Conservation (phyloP, 2,113 vertebrate species). For the Menidia beryllina region DNA sequence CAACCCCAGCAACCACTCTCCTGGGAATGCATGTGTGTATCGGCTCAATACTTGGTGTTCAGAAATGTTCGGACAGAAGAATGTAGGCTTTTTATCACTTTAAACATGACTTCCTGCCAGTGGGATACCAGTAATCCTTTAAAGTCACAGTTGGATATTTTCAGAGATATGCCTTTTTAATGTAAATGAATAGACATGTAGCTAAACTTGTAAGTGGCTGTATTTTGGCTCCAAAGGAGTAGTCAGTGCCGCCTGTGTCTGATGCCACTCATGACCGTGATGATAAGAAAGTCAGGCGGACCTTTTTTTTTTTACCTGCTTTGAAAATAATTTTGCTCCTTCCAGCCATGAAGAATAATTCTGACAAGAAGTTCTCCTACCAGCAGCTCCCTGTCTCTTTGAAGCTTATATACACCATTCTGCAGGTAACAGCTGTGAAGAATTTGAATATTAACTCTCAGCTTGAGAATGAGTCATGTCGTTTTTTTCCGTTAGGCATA, state of each 20-base stretch:
- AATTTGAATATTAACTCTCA: conserved; percentile 31
- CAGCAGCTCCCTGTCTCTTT: conserved; percentile 95
- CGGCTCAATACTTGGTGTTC: neutral
- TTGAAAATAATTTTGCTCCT: conserved; percentile 15
- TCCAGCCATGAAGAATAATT: conserved; percentile 91
- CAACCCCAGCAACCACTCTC: conserved; percentile 85
- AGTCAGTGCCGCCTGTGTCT: neutral
- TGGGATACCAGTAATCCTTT: neutral
- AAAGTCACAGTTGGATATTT: neutral
- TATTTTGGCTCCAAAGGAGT: neutral
- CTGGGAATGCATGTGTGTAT: conserved; percentile 86
- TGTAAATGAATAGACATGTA: too few relatives aligned
- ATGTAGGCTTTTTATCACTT: neutral
- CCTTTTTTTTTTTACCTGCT: too few relatives aligned
- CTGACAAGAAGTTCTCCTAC: conserved; percentile 93
- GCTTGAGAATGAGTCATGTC: neutral
- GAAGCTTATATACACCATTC: conserved; percentile 95
- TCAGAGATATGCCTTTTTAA: neutral
- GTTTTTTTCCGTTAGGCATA: conserved; percentile 8
- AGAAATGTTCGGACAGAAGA: neutral
- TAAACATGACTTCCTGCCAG: neutral
- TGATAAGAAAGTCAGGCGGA: neutral
- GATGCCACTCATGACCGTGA: neutral
- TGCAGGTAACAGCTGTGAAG: conserved; percentile 86
- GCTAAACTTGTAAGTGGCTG: neutral